Evolutionary conservation across 2,888 invertebrate genomes (phyloP), one percentile per base, ranked within the genome.

Genomic region (Prenolepis imparis): DNA sequence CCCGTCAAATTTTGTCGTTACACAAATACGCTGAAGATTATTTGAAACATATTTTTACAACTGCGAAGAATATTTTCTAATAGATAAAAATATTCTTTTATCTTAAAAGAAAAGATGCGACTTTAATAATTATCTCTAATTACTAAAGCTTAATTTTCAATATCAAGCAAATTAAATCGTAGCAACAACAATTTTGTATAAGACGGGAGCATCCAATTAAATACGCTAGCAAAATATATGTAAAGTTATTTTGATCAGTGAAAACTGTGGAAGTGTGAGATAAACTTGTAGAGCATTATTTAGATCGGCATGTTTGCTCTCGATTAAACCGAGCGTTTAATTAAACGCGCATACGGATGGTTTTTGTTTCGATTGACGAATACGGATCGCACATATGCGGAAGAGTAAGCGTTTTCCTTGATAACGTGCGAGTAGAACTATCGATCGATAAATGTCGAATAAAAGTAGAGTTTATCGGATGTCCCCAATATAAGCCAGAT

Each of bases 401-500:
- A 74, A 85, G 82, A 87, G 70, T 80, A 57, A 75, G 77, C 52
- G 77, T 83, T 83, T 77, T 85, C 83, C 74, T 85, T 78, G 87
- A 87, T 87, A 87, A 87, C 83, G 85, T 52, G 74, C 78, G 39
- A 57, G 75, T 67, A 82, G 74, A 77, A 75, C 21, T 75, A 89
- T 89, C 84, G 89, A 89, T 89, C 87, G 85, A n/a, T 67, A 85
- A 88, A 81, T 70, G 86, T 83, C 84, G 85, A 87, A 89, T 89
- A 88, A 88, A 88, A 87, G 82, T 87, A 39, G 84, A 87, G 83
- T 89, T 88, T 89, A 88, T 87, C 88, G 87, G 73, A 81, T 88
- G 86, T 88, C 88, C 87, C 82, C 86, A 73, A 82, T 77, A 83
- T 88, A 88, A 88, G 86, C 88, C 81, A 88, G 87, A 88, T 87